Evolutionary conservation across 1,140 invertebrate genomes (phyloP).

Genomic region (Adoxophyes honmai): DNA sequence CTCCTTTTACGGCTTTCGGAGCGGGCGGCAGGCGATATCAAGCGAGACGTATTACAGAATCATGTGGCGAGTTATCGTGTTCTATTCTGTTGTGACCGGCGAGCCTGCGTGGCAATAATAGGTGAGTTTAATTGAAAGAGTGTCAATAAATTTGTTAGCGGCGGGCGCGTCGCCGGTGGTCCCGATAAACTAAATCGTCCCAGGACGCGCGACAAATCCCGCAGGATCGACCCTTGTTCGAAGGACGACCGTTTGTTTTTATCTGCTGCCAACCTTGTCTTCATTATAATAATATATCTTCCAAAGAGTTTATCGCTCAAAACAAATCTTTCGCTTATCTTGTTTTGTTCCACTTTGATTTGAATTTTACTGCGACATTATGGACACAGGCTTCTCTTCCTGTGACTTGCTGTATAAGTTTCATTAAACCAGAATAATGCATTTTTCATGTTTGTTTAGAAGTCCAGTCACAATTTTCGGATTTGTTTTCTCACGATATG

Average conservation of each 20-base stretch:
- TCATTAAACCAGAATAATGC: slow-evolving; percentile 14
- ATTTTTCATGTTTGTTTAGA: slow-evolving; percentile 30
- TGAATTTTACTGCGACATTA: slow-evolving; percentile 2
- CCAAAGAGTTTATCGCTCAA: slow-evolving; percentile 42
- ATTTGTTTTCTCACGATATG: slow-evolving; percentile 64
- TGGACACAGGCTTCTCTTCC: background rate
- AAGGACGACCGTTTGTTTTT: slow-evolving; percentile 61
- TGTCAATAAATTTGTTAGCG: slow-evolving; percentile 74
- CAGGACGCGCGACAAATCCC: slow-evolving; percentile 44
- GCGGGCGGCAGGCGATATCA: slow-evolving; percentile 53
- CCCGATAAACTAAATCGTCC: slow-evolving; percentile 49
- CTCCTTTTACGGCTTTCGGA: slow-evolving; percentile 69
- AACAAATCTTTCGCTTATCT: slow-evolving; percentile 46
- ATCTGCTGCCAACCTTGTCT: slow-evolving; percentile 59
- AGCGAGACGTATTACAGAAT: slow-evolving; percentile 60
- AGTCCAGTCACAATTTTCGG: slow-evolving; percentile 40
- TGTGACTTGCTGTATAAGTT: background rate
- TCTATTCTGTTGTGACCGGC: slow-evolving; percentile 64
- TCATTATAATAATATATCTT: slow-evolving; percentile 68
- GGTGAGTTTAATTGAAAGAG: slow-evolving; percentile 72
- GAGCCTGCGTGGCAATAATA: slow-evolving; percentile 63
- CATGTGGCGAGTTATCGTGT: slow-evolving; percentile 71
- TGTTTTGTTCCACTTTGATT: slow-evolving; percentile 33
- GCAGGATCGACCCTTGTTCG: slow-evolving; percentile 55
- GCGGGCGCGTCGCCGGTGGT: slow-evolving; percentile 65